These are phyloP conservation scores for Sphecodes monilicornis DNA, from an alignment of 2,888 invertebrate genomes.

Conservation along the genomic window DNA sequence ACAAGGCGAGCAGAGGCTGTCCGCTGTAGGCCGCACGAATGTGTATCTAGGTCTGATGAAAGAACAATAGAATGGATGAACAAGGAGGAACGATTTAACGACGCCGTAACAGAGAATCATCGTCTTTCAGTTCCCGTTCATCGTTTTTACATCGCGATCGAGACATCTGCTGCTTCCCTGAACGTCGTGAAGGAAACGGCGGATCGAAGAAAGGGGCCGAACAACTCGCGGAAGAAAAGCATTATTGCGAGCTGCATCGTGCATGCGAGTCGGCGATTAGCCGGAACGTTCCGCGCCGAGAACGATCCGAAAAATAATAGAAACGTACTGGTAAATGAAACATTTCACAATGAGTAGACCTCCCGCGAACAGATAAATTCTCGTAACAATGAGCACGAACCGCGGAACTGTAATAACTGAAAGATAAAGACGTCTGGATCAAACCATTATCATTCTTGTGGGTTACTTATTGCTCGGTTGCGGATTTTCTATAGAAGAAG, in stretches of 20 bases:
- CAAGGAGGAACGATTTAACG: conserved; percentile 42
- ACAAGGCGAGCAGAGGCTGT: conserved; percentile 16
- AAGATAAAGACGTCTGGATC: neutral
- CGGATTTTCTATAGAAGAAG: neutral
- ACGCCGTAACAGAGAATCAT: conserved; percentile 37
- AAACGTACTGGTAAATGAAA: conserved; percentile 34
- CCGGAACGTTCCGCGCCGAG: conserved; percentile 44
- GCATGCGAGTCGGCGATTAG: conserved; percentile 73
- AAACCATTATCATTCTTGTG: neutral
- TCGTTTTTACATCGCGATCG: conserved; percentile 48
- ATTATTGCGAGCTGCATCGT: conserved; percentile 55
- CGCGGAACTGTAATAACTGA: neutral
- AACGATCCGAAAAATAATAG: conserved; percentile 49
- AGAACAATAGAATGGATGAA: conserved; percentile 29
- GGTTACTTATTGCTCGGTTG: neutral
- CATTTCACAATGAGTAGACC: conserved; percentile 29
- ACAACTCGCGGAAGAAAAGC: conserved; percentile 43
- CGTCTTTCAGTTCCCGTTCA: conserved; percentile 41
- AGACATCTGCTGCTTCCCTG: conserved; percentile 52
- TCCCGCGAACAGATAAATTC: conserved; percentile 10
- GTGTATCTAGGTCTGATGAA: conserved; percentile 26
- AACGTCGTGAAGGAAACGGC: conserved; percentile 27
- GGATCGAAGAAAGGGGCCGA: conserved; percentile 30
- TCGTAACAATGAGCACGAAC: conserved; percentile 16
- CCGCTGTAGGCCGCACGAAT: neutral